These are phyloP conservation scores for Sicus ferrugineus DNA, from an alignment of 2,888 invertebrate genomes.

Conservation along the genomic window DNA sequence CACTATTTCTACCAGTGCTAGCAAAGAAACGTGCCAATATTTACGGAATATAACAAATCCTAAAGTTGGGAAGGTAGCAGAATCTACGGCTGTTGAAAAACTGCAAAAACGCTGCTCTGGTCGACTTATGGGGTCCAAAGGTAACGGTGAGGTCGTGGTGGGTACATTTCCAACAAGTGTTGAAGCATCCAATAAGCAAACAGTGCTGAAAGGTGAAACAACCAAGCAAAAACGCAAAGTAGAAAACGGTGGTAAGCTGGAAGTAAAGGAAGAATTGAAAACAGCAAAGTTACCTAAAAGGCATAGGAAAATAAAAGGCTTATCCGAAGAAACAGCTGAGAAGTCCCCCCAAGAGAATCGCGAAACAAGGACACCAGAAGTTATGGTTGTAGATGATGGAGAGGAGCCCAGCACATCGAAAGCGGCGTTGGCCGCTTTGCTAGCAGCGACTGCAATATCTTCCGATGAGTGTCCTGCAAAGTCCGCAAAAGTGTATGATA, in stretches of 20 bases:
- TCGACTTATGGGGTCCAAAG: constrained; percentile 12
- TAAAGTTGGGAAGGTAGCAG: not conserved
- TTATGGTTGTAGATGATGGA: not conserved
- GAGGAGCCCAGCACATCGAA: constrained; percentile 17
- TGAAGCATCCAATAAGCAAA: too few species aligned
- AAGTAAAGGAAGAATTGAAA: not conserved
- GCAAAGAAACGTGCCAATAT: constrained; percentile 6
- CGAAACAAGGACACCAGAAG: not conserved
- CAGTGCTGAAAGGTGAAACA: not conserved
- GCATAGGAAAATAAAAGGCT: not conserved
- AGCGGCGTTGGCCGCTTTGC: not conserved
- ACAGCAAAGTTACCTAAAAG: not conserved
- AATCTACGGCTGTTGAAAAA: not conserved
- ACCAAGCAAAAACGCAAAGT: not conserved
- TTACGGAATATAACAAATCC: constrained; percentile 20
- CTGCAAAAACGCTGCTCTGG: not conserved
- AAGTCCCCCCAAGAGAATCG: too few species aligned
- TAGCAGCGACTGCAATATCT: not conserved
- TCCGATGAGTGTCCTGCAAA: too few species aligned
- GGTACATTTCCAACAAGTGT: not conserved
- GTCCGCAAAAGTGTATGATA: too few species aligned
- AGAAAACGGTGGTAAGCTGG: not conserved
- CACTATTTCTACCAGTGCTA: too few species aligned
- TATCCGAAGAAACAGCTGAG: not conserved
- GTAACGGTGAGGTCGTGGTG: constrained; percentile 11